Evolutionary conservation across 2,113 vertebrate species (phyloP).

Genomic region (Steatornis caripensis): DNA sequence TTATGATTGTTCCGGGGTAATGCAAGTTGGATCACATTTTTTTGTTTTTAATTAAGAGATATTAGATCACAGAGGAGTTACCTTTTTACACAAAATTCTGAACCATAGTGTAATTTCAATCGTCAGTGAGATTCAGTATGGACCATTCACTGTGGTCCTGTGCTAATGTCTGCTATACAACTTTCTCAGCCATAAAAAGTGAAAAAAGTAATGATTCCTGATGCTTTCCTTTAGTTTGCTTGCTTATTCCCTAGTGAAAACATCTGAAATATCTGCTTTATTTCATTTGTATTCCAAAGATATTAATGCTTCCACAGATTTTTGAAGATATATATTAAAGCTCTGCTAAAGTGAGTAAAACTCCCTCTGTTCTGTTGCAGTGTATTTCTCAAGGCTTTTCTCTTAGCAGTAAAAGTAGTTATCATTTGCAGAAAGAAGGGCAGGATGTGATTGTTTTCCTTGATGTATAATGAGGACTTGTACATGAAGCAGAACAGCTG

Average conservation of each 20-base stretch:
- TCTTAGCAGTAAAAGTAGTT: background rate
- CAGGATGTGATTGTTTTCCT: background rate
- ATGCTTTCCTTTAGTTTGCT: background rate
- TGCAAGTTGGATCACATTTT: background rate
- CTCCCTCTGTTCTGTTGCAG: background rate
- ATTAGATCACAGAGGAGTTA: slow-evolving; percentile 24
- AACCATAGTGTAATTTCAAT: background rate
- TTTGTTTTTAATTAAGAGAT: slow-evolving; percentile 56
- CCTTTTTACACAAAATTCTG: slow-evolving; percentile 26
- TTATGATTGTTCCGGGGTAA: slow-evolving; percentile 19
- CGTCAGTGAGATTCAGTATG: slow-evolving; percentile 8
- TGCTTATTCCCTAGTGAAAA: background rate
- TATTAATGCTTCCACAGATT: background rate
- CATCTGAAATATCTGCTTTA: background rate
- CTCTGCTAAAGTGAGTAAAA: background rate
- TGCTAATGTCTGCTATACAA: background rate
- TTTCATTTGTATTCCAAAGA: background rate
- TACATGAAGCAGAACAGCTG: background rate
- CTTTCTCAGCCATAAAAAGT: background rate
- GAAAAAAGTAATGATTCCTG: background rate
- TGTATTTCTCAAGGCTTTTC: background rate
- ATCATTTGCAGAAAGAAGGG: background rate
- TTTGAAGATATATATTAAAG: background rate
- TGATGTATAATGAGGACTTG: background rate
- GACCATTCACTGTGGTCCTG: background rate